These are phyloP conservation scores for Oncorhynchus keta DNA, from an alignment of 2,113 vertebrate species.

Conservation along the genomic window DNA sequence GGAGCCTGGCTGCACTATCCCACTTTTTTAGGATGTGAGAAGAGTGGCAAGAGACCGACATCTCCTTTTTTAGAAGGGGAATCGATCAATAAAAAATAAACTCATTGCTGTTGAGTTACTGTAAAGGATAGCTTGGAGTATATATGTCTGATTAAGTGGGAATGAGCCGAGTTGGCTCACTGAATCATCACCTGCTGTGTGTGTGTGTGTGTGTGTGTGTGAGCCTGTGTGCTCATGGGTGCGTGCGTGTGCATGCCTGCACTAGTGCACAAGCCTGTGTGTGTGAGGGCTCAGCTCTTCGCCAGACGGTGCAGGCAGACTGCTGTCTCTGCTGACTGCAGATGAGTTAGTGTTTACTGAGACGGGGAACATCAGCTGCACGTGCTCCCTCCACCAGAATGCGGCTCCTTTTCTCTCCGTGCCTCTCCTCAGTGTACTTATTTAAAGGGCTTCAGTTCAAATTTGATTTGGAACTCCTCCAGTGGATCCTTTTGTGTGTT, in stretches of 20 bases:
- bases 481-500: too few relatives aligned
- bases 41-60: slow-evolving; percentile 12
- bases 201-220: too few relatives aligned
- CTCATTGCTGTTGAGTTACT: slow-evolving; percentile 12
- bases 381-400: slow-evolving; percentile 46
- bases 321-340: slow-evolving; percentile 77
- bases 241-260: too few relatives aligned
- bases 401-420: slow-evolving; percentile 17
- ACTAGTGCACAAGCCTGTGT: too few relatives aligned
- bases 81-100: slow-evolving; percentile 30
- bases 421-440: too few relatives aligned
- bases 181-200: slow-evolving; percentile 43
- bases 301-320: slow-evolving; percentile 78
- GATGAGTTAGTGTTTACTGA: slow-evolving; percentile 74
- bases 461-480: too few relatives aligned
- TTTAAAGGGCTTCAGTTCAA: too few relatives aligned
- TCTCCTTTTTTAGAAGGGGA: background rate
- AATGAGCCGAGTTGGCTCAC: slow-evolving; percentile 39
- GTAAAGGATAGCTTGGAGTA: slow-evolving; percentile 25
- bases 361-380: slow-evolving; percentile 65
- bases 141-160: slow-evolving; percentile 30
- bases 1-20: background rate
- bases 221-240: too few relatives aligned
- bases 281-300: slow-evolving; percentile 35
- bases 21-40: slow-evolving; percentile 10